A percentile compares a stretch with the other conserved stretches of the same genome.
Evolutionary conservation across 2,888 invertebrate genomes (phyloP).

Genomic region (Eudemis profundana): DNA sequence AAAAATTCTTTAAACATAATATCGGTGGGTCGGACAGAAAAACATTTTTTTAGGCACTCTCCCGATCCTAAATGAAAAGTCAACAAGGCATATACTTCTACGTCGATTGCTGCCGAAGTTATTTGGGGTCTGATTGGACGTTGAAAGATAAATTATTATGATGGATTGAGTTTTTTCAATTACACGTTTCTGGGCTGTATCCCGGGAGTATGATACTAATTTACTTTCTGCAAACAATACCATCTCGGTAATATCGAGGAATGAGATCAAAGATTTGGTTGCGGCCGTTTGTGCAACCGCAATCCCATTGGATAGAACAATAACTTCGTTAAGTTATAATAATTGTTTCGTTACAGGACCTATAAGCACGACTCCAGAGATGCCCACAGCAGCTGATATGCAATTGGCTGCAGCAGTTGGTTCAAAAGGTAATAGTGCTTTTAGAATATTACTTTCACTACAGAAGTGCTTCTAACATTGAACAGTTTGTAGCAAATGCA

Average conservation of each 20-base stretch:
- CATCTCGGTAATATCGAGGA: constrained; percentile 38
- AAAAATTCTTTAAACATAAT: constrained; percentile 68
- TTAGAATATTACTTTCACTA: background rate
- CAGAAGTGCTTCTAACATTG: background rate
- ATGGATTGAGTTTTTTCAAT: constrained; percentile 61
- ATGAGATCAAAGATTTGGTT: constrained; percentile 12
- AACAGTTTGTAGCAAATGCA: background rate
- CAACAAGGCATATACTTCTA: constrained; percentile 56
- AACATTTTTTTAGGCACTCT: constrained; percentile 54
- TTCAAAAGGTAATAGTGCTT: constrained; percentile 65
- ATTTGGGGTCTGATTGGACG: constrained; percentile 55
- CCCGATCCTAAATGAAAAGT: constrained; percentile 64
- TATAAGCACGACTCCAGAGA: constrained; percentile 80
- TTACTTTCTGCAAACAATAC: constrained; percentile 55
- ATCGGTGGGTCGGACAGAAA: constrained; percentile 50
- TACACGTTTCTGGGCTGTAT: constrained; percentile 48
- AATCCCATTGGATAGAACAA: background rate
- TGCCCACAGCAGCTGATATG: constrained; percentile 82
- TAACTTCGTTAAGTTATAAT: background rate
- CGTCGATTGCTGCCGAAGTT: constrained; percentile 48
- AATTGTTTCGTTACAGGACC: constrained; percentile 64
- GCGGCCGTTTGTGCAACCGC: constrained; percentile 2
- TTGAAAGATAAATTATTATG: constrained; percentile 64
- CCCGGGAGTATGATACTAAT: constrained; percentile 55
- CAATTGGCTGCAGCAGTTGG: constrained; percentile 78